Evolutionary conservation across 1,140 invertebrate genomes (phyloP), one percentile per base, ranked within the genome.

Genomic region (Lerema accius): DNA sequence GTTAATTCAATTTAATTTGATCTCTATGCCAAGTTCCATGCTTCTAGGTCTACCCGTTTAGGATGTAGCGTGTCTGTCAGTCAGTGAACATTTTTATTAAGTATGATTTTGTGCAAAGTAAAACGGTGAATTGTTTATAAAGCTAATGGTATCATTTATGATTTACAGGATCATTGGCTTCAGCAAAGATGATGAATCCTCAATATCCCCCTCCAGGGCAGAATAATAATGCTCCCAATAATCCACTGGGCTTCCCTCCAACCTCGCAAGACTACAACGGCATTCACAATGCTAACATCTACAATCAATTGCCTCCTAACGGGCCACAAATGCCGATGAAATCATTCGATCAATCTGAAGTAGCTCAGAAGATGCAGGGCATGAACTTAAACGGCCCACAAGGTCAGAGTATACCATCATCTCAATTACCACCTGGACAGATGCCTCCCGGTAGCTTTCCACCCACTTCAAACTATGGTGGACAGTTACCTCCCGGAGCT

Each of bases 361-460:
- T 90, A 79, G 70, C 82, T 3, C 83, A 90, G 19, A 91, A 91
- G 56, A 91, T 92, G 85, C 87, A 90, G 43, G 82, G 68, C 15
- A 80, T 92, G 70, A 89, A 81, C 55, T 14, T 89, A 50, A 90
- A 88, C 77, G 81, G 89, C 11, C 71, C 82, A 11, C 78, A 77
- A 75, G 77, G 76, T 17, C 48, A 68, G 9, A 73, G 69, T 45
- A 82, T 87, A 19, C 80, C 84, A 15, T 45, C 77, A 39, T 76
- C 80, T 17, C 86, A 90, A 67, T 55, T 90, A 58, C 86, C 84
- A 46, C 80, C 86, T 55, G 82, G 81, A 0, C 89, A 91, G 63
- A 63, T 78, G 39, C 90, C 89, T 42, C 80, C 82, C 26, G 79
- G 67, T 56, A 79, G 70, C 37, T 80, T 78, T 51, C 79, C 82